Conservation (phyloP, 2,888 invertebrate species). For the Stegana nigrithorax region DNA sequence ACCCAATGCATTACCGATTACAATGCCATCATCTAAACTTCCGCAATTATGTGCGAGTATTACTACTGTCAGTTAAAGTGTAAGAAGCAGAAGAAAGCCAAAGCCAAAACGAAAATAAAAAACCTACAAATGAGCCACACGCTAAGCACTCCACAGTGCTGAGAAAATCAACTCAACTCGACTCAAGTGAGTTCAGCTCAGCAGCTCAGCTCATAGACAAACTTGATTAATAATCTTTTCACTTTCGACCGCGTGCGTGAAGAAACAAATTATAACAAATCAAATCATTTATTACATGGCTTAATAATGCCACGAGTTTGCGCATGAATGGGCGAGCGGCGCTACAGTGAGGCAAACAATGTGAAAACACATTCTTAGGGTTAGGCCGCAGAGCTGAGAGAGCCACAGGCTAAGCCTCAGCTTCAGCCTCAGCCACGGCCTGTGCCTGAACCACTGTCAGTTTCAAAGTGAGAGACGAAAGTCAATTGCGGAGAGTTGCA, state of each 20-base stretch:
- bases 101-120: neutral
- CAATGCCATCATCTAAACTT: constrained; percentile 51
- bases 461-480: too few relatives aligned
- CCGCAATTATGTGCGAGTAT: constrained; percentile 33
- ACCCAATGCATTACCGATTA: constrained; percentile 45
- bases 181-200: neutral
- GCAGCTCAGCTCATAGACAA: constrained; percentile 38
- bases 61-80: constrained; percentile 30
- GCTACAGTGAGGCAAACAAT: too few relatives aligned
- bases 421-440: too few relatives aligned
- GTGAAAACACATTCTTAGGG: too few relatives aligned
- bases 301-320: too few relatives aligned
- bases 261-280: constrained; percentile 19
- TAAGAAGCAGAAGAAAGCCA: neutral
- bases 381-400: too few relatives aligned
- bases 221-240: constrained; percentile 34
- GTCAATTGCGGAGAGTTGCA: too few relatives aligned
- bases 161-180: neutral
- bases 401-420: too few relatives aligned
- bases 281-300: neutral
- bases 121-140: constrained; percentile 12
- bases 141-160: constrained; percentile 27
- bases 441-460: too few relatives aligned
- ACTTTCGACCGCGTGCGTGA: constrained; percentile 5
- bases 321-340: too few relatives aligned